phyloP scores from a whole-genome alignment of 2,113 vertebrate species.

The Rafetus swinhoei region DNA sequence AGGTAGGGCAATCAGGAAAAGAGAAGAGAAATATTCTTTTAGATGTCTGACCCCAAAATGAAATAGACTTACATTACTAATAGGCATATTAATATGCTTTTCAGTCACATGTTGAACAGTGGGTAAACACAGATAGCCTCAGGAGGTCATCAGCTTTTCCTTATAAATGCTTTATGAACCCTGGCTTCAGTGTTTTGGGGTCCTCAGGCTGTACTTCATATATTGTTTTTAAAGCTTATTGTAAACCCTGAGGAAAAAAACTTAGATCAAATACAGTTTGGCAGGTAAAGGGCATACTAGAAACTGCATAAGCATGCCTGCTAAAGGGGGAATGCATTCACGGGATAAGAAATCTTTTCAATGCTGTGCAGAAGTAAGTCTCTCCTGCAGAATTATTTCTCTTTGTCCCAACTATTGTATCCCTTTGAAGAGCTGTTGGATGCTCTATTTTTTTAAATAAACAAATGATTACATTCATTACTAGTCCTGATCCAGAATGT shows the following conservation, averaged over 20 bases:
- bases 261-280: conserved; percentile 56
- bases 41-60: conserved; percentile 54
- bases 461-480: background rate
- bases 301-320: conserved; percentile 21
- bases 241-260: conserved; percentile 15
- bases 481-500: fast-evolving
- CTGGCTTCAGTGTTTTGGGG: conserved; percentile 14
- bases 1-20: conserved; percentile 45
- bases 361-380: background rate
- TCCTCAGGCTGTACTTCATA: conserved; percentile 27
- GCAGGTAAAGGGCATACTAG: conserved; percentile 66
- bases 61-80: conserved; percentile 19
- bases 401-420: background rate
- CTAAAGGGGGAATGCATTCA: conserved; percentile 33
- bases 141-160: conserved; percentile 18
- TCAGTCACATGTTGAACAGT: conserved; percentile 9
- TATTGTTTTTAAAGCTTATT: conserved; percentile 50
- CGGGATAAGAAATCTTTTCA: conserved; percentile 39
- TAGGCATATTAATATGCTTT: conserved; percentile 28
- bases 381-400: background rate
- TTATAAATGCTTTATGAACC: conserved; percentile 48
- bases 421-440: background rate
- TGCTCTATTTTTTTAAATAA: background rate
- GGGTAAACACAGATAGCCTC: conserved; percentile 21
- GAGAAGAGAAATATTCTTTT: conserved; percentile 45